Evolutionary conservation across 2,888 invertebrate genomes (phyloP).

Genomic region (Pandemis cinnamomeana): DNA sequence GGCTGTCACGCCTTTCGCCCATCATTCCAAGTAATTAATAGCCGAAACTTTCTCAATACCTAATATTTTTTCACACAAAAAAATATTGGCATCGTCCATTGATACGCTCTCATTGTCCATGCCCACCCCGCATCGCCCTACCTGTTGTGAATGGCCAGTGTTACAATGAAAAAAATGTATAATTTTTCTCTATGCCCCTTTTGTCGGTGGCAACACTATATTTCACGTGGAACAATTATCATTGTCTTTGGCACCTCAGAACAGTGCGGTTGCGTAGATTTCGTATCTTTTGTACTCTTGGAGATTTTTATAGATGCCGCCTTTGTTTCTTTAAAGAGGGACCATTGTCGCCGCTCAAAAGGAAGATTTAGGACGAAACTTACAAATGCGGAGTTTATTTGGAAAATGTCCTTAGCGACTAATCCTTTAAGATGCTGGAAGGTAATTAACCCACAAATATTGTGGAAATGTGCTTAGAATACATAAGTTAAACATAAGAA

Average conservation of each 20-base stretch:
- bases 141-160: conserved; percentile 80
- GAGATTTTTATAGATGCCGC: conserved; percentile 52
- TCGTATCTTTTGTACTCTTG: conserved; percentile 57
- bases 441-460: not conserved
- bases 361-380: conserved; percentile 31
- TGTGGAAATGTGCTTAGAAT: not conserved
- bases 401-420: conserved; percentile 12
- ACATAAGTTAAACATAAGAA: not conserved
- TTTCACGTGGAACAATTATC: conserved; percentile 83
- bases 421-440: conserved; percentile 13
- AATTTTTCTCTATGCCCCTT: conserved; percentile 73
- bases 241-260: conserved; percentile 82
- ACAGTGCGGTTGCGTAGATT: conserved; percentile 65
- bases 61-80: conserved; percentile 68
- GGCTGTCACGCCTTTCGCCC: conserved; percentile 55
- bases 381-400: conserved; percentile 26
- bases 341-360: conserved; percentile 25
- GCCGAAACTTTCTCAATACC: conserved; percentile 63
- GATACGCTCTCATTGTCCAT: conserved; percentile 74
- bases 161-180: conserved; percentile 80
- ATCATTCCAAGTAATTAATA: conserved; percentile 72
- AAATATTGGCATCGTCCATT: conserved; percentile 76
- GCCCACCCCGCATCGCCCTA: conserved; percentile 72
- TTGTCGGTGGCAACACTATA: conserved; percentile 83
- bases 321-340: conserved; percentile 50